Conservation (phyloP, 2,113 vertebrate species). For the Halichoerus grypus region DNA sequence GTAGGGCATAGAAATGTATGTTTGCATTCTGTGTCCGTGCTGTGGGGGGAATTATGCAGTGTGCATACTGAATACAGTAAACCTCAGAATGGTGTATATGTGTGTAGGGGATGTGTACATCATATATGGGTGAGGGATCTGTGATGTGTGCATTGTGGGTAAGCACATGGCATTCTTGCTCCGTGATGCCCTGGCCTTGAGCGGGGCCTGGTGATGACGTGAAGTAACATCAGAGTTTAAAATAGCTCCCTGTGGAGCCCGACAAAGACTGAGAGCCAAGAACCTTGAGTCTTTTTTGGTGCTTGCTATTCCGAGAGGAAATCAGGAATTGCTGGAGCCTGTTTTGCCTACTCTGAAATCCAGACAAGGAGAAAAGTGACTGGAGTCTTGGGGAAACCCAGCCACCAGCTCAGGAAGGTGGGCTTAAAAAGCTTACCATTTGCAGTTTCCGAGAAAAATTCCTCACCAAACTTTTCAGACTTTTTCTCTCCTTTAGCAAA, state of each 20-base stretch:
- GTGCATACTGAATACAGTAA: not conserved
- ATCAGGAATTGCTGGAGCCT: not conserved
- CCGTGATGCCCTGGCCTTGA: not conserved
- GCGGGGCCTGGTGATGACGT: fast-evolving
- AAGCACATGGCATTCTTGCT: not conserved
- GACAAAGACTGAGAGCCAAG: not conserved
- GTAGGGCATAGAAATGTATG: not conserved
- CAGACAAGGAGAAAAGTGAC: not conserved
- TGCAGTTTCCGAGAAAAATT: conserved; percentile 53
- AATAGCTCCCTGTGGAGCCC: not conserved
- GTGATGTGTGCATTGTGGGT: fast-evolving
- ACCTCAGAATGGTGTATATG: not conserved
- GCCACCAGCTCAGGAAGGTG: not conserved
- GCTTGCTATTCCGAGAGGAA: conserved; percentile 16
- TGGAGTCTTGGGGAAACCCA: not conserved
- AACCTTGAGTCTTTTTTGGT: not conserved
- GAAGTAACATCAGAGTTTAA: not conserved
- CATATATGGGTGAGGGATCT: fast-evolving
- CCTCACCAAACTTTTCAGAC: conserved; percentile 50
- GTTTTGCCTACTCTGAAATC: not conserved
- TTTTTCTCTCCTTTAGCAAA: conserved; percentile 34
- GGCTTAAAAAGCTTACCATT: not conserved
- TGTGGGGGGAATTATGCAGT: too few relatives aligned
- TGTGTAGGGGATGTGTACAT: too few relatives aligned
- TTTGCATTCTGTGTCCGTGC: not conserved